phyloP scores from a whole-genome alignment of 2,888 invertebrate genomes.

The Ashinkailepas kermadecensis region DNA sequence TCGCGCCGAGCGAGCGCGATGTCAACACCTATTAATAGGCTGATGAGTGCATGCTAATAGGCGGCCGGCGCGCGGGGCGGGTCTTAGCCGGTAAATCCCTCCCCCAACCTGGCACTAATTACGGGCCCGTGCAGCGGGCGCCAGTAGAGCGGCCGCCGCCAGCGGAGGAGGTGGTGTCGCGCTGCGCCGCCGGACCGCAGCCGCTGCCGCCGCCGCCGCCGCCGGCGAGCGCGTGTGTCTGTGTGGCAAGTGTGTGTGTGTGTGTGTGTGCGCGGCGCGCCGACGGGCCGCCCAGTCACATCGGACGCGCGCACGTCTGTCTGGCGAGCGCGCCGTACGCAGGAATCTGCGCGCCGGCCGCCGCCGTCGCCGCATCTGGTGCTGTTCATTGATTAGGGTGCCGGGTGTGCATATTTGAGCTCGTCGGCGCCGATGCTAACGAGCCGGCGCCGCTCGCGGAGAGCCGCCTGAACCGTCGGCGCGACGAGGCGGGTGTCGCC shows the following conservation, averaged over 20 bases:
- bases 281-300: not conserved
- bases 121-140: not conserved
- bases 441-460: not conserved
- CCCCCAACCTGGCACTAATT: conserved; percentile 5
- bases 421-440: conserved; percentile 14
- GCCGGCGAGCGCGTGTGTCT: not conserved
- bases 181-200: not conserved
- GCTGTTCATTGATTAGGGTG: conserved; percentile 9
- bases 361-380: not conserved
- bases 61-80: not conserved
- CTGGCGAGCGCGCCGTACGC: not conserved
- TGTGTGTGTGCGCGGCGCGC: not conserved
- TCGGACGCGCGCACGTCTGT: not conserved
- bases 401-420: conserved; percentile 18
- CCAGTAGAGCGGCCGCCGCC: no score
- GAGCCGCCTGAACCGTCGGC: not conserved
- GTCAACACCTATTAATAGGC: conserved; percentile 16
- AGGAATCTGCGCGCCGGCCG: conserved; percentile 11
- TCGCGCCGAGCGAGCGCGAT: not conserved
- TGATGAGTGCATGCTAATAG: conserved; percentile 16
- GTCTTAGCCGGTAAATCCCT: conserved; percentile 18
- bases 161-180: not conserved
- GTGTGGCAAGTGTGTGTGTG: no score
- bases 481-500: not conserved
- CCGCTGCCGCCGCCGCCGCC: not conserved